A percentile compares a stretch with the other conserved stretches of the same genome.
Evolutionary conservation across 2,797 vertebrate species (phyloP).

Genomic region (Eleutherodactylus coqui): DNA sequence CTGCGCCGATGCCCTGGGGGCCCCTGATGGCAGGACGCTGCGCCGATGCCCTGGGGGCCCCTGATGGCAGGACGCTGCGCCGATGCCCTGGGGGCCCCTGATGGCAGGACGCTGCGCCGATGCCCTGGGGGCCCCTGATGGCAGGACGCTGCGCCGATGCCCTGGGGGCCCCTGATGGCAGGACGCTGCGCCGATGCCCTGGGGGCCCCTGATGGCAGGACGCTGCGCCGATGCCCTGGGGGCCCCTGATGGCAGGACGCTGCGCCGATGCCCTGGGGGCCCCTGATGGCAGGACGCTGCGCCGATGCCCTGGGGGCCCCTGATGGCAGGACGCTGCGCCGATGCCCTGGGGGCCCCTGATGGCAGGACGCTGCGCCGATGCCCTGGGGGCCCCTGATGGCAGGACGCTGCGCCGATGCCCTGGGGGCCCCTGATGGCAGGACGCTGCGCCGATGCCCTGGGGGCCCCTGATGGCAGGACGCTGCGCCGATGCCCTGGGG

Average conservation of each 20-base stretch:
- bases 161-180: neutral
- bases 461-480: neutral
- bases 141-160: neutral
- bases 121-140: neutral
- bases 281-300: neutral
- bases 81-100: neutral
- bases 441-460: neutral
- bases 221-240: neutral
- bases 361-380: neutral
- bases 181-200: neutral
- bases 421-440: neutral
- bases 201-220: neutral
- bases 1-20: neutral
- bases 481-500: neutral
- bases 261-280: neutral
- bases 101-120: neutral
- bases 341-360: neutral
- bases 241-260: neutral
- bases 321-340: neutral
- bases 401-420: neutral
- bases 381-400: neutral
- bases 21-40: neutral
- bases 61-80: neutral
- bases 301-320: neutral
- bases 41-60: neutral